These are phyloP conservation scores for Periphyllus acericola DNA, from an alignment of 2,888 invertebrate genomes.

Conservation along the genomic window DNA sequence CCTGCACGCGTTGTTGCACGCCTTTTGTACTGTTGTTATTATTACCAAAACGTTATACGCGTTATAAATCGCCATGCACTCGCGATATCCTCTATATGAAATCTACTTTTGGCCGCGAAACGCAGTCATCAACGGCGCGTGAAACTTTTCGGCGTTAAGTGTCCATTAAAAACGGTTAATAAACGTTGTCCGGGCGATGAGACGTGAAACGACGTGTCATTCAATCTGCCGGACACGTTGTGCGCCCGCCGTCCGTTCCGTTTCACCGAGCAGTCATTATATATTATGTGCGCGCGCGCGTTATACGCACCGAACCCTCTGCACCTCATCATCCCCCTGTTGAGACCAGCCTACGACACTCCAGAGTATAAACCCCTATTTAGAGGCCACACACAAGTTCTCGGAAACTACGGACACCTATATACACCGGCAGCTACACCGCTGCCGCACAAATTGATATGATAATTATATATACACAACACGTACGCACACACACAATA, in stretches of 20 bases:
- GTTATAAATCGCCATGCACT: no score
- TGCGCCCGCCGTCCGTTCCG: background rate
- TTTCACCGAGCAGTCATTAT: background rate
- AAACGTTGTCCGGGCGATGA: background rate
- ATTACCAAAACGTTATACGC: no score
- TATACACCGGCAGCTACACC: background rate
- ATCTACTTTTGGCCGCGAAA: no score
- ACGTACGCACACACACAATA: no score
- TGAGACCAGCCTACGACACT: background rate
- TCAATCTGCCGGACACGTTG: background rate
- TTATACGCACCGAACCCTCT: no score
- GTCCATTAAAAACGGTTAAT: constrained; percentile 1
- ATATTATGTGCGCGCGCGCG: background rate
- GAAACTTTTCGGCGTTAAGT: background rate
- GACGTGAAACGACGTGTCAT: constrained; percentile 36
- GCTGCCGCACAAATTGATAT: background rate
- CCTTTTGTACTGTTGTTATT: no score
- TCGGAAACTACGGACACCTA: background rate
- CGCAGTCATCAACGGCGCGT: background rate
- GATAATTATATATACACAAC: no score
- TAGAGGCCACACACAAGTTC: background rate
- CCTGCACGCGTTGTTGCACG: no score
- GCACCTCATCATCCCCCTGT: no score
- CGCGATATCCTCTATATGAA: no score
- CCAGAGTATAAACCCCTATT: background rate